Conservation (phyloP, 2,113 vertebrate genomes). For the Mugil cephalus region DNA sequence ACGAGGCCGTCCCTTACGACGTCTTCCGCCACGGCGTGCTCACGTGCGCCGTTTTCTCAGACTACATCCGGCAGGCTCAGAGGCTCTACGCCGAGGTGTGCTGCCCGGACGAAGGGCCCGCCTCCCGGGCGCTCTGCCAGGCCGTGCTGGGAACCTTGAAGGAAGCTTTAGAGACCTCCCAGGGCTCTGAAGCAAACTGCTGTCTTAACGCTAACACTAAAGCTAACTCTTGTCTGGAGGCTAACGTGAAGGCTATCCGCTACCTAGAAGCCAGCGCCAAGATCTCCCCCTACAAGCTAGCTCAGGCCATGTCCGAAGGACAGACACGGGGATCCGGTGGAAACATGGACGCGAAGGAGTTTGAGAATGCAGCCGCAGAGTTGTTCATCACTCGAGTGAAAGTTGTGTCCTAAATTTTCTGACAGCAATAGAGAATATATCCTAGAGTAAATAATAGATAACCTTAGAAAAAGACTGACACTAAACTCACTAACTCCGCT, state of each 20-base stretch:
- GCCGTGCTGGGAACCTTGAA: conserved; percentile 89
- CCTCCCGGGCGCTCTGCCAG: conserved; percentile 84
- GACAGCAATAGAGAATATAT: not conserved
- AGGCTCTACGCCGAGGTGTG: conserved; percentile 88
- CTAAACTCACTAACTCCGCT: conserved; percentile 12
- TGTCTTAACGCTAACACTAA: conserved; percentile 56
- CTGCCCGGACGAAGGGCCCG: conserved; percentile 74
- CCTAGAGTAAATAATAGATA: conserved; percentile 2
- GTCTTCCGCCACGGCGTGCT: conserved; percentile 92
- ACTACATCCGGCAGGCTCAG: conserved; percentile 89
- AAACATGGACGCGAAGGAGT: conserved; percentile 91
- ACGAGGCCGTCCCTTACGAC: conserved; percentile 91
- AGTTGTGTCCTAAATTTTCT: conserved; percentile 82
- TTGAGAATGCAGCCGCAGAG: conserved; percentile 89
- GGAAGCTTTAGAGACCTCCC: conserved; percentile 85
- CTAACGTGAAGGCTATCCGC: conserved; percentile 63
- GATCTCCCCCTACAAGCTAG: conserved; percentile 89
- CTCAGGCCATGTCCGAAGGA: conserved; percentile 87
- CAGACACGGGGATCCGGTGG: conserved; percentile 67
- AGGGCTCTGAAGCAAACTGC: conserved; percentile 52
- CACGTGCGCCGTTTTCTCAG: conserved; percentile 91
- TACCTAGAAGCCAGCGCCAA: conserved; percentile 92
- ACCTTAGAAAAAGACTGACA: not conserved
- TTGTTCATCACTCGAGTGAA: conserved; percentile 92
- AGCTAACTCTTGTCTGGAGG: conserved; percentile 82